Base-by-base conservation (phyloP, 2,888 invertebrate species). In the Notocelia uddmanniana region DNA sequence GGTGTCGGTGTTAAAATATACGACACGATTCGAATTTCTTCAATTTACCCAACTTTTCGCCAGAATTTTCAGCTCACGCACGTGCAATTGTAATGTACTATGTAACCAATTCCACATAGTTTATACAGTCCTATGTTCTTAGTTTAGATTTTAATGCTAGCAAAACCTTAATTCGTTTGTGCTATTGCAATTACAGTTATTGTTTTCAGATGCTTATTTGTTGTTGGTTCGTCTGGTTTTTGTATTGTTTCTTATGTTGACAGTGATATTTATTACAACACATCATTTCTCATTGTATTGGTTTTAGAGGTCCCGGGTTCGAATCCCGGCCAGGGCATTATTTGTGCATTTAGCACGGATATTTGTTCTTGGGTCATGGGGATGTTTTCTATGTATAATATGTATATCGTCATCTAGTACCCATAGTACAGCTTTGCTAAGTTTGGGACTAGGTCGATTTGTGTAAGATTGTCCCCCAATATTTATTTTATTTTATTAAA, bases 1-100 rank as follows among this genome's bases (percentile, higher is more conserved):
- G 79, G 79, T 81, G 81, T 84, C 86, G 85, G 86, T 86, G 85
- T 83, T 85, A 78, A 83, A 85, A 86, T 86, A 84, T 82, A 84
- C 77, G 81, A 83, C 81, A 83, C 81, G 79, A 81, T 80, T 81
- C 77, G 77, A 78, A 76, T 83, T 81, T 83, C 83, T 87, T 85
- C 82, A 83, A 84, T 87, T 85, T 83, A 78, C 79, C 77, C 82
- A 82, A 76, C 82, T 81, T 80, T 79, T 77, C 74, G 76, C 77
- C 82, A 80, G 75, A 66, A 81, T 80, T 85, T 86, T 84, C 84
- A 82, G 80, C 81, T 84, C 85, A 87, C 87, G 85, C 85, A 87
- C 87, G 85, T 87, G 84, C 84, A 81, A 76, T 79, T 83, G 82
- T 85, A 83, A 85, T 83, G 83, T 82, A 82, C 79, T 80, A 82